A percentile compares a stretch with the other conserved stretches of the same genome.
phyloP scores from a whole-genome alignment of 2,888 invertebrate species.

The Xestia sexstrigata region DNA sequence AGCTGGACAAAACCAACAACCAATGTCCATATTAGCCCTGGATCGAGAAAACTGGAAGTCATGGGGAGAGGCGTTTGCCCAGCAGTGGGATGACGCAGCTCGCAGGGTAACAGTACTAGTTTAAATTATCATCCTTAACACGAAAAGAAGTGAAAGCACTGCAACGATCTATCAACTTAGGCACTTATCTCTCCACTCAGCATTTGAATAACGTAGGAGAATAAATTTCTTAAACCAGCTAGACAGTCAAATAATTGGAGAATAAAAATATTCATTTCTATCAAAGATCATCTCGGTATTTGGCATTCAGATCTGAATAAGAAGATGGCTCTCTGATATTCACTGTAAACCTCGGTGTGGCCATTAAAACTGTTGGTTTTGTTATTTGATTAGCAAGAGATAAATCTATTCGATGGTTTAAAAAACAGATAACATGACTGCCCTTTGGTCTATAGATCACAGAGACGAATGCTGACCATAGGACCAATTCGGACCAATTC shows the following conservation, averaged over 20 bases:
- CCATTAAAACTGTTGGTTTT: constrained; percentile 56
- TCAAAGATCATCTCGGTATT: constrained; percentile 67
- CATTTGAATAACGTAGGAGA: constrained; percentile 15
- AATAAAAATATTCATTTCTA: constrained; percentile 41
- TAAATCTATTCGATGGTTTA: neutral
- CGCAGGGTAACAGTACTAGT: neutral
- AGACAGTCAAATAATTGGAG: constrained; percentile 30
- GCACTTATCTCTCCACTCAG: neutral
- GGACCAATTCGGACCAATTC: too few relatives aligned
- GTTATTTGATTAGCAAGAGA: neutral
- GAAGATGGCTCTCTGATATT: constrained; percentile 71
- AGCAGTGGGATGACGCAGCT: neutral
- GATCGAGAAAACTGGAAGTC: neutral
- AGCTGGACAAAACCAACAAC: neutral
- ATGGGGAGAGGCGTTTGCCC: neutral
- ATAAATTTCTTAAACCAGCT: constrained; percentile 6
- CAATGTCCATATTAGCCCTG: neutral
- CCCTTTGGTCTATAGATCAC: neutral
- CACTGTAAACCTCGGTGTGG: constrained; percentile 61
- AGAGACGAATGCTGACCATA: neutral
- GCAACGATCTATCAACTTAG: neutral
- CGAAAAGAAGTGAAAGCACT: neutral
- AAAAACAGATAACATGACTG: neutral
- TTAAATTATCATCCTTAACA: neutral
- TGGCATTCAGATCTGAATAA: constrained; percentile 73